These are phyloP conservation scores for Leptopilina myrica DNA, from an alignment of 2,888 invertebrate genomes.

Conservation along the genomic window DNA sequence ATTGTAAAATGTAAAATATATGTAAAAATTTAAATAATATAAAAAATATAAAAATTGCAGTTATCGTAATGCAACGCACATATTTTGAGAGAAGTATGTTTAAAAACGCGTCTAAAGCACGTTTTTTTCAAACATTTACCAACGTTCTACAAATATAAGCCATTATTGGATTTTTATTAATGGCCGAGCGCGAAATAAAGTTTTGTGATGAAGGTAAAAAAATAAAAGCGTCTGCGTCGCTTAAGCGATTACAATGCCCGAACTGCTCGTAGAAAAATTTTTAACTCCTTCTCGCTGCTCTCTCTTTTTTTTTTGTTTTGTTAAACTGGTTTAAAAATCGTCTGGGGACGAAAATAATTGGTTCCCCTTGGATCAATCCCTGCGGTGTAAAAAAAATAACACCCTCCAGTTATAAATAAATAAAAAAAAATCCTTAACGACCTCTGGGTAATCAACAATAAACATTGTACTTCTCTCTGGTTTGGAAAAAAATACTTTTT, in stretches of 20 bases:
- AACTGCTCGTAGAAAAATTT: constrained; percentile 30
- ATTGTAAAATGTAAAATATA: too few species aligned
- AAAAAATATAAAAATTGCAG: too few species aligned
- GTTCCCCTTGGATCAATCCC: constrained; percentile 28
- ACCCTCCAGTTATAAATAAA: not conserved
- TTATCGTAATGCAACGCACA: constrained; percentile 13
- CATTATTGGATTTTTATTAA: constrained; percentile 56
- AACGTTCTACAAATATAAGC: constrained; percentile 41
- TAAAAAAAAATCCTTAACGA: constrained; percentile 11
- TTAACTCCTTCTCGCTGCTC: constrained; percentile 7
- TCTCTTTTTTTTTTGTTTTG: not conserved
- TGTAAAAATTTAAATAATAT: too few species aligned
- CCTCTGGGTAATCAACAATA: not conserved
- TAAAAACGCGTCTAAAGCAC: constrained; percentile 4
- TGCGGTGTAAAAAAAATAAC: not conserved
- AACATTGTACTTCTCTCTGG: not conserved
- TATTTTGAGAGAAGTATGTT: constrained; percentile 12
- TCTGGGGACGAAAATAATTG: constrained; percentile 23
- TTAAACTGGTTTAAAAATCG: not conserved
- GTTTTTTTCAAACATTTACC: not conserved
- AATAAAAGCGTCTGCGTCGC: constrained; percentile 38
- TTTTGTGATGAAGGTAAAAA: constrained; percentile 31
- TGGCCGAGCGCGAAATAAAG: constrained; percentile 47
- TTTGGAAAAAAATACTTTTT: not conserved
- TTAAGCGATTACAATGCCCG: constrained; percentile 28